A percentile compares a stretch with the other conserved stretches of the same genome.
These are phyloP conservation scores for Sycophila sp. DNA, from an alignment of 1,140 invertebrate species.

Conservation along the genomic window DNA sequence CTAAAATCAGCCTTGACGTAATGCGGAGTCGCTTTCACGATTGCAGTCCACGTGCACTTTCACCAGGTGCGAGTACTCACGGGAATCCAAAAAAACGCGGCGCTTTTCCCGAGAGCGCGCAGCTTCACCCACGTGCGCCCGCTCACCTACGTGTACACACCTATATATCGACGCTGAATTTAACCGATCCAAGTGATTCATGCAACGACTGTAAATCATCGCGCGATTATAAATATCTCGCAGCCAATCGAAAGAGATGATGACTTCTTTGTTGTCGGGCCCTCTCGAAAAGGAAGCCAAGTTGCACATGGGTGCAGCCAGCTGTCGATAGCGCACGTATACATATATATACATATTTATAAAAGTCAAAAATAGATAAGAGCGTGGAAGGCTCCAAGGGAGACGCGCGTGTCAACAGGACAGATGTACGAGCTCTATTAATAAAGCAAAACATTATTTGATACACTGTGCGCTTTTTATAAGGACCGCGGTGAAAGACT, in stretches of 20 bases:
- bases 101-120: background rate
- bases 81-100: background rate
- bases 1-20: background rate
- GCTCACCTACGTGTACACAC: background rate
- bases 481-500: too few relatives aligned
- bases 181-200: too few relatives aligned
- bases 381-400: too few relatives aligned
- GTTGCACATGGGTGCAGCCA: too few relatives aligned
- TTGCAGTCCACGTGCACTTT: conserved; percentile 6
- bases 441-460: background rate
- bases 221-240: conserved; percentile 11
- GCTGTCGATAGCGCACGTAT: too few relatives aligned
- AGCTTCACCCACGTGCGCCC: background rate
- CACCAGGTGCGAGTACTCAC: background rate
- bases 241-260: background rate
- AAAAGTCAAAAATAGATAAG: too few relatives aligned
- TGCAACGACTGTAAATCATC: too few relatives aligned
- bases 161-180: background rate
- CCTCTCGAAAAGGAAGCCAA: too few relatives aligned
- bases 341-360: too few relatives aligned
- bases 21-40: background rate
- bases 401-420: conserved; percentile 11
- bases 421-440: conserved; percentile 16
- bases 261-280: too few relatives aligned
- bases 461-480: too few relatives aligned